These are phyloP conservation scores for Coluber constrictor DNA, from an alignment of 2,797 vertebrate genomes.

Conservation along the genomic window DNA sequence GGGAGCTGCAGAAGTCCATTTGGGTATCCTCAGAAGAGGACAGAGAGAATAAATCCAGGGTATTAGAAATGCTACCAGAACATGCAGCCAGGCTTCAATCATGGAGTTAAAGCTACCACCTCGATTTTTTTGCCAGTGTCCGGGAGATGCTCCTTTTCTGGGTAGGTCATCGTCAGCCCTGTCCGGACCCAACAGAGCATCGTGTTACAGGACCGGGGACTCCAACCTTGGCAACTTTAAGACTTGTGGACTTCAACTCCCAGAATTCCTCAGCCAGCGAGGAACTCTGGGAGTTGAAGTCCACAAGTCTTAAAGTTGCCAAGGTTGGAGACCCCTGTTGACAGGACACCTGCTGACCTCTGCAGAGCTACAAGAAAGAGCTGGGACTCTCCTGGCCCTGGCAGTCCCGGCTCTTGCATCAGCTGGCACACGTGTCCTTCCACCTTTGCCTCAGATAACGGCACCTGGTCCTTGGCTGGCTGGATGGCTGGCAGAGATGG, in stretches of 20 bases:
- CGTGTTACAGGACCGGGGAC: neutral
- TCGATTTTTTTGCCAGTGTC: neutral
- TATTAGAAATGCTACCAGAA: neutral
- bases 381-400: neutral
- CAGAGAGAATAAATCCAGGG: neutral
- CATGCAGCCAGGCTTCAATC: neutral
- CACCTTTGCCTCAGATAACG: too few species aligned
- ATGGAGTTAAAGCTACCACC: neutral
- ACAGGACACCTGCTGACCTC: neutral
- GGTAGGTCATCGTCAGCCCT: neutral
- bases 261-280: too few species aligned
- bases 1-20: neutral
- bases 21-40: neutral
- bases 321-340: neutral
- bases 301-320: too few species aligned
- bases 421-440: neutral
- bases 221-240: too few species aligned
- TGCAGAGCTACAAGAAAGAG: neutral
- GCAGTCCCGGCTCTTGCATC: rapidly evolving
- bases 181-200: neutral
- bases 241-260: too few species aligned
- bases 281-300: too few species aligned
- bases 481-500: too few species aligned
- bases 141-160: neutral
- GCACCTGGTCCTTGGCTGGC: neutral